phyloP scores from a whole-genome alignment of 2,888 invertebrate genomes.

The Drosophila tanythrix region DNA sequence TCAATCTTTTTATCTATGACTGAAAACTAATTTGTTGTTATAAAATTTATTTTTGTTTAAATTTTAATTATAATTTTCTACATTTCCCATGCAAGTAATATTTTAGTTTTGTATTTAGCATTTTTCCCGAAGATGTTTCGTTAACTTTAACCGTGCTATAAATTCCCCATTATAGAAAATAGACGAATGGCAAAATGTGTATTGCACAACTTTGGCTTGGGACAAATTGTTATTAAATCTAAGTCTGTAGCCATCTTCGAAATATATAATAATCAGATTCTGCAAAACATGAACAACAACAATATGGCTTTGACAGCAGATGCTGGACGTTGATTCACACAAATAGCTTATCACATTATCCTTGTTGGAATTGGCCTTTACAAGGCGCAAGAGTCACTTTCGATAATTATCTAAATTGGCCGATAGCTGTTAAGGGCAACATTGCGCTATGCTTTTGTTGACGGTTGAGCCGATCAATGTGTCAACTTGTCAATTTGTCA shows the following conservation, averaged over 20 bases:
- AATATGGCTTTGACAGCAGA: neutral
- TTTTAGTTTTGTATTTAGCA: neutral
- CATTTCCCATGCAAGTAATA: neutral
- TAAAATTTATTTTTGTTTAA: too few species aligned
- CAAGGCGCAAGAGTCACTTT: neutral
- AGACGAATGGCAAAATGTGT: neutral
- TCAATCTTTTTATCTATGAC: neutral
- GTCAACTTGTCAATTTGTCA: constrained; percentile 2
- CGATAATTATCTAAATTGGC: constrained; percentile 16
- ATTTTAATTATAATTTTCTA: neutral
- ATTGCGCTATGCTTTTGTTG: constrained; percentile 7
- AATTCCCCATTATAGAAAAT: neutral
- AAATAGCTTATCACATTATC: neutral
- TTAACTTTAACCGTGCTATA: neutral
- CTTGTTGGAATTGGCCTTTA: neutral
- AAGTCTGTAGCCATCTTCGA: neutral
- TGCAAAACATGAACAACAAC: neutral
- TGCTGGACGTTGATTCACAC: neutral
- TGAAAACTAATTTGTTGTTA: neutral
- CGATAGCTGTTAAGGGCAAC: constrained; percentile 10
- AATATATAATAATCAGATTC: neutral
- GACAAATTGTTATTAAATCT: neutral
- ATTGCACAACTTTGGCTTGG: neutral
- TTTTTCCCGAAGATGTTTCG: neutral
- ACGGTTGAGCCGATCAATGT: neutral